Conservation (phyloP, 2,797 vertebrate genomes). For the Myotis vivesi region DNA sequence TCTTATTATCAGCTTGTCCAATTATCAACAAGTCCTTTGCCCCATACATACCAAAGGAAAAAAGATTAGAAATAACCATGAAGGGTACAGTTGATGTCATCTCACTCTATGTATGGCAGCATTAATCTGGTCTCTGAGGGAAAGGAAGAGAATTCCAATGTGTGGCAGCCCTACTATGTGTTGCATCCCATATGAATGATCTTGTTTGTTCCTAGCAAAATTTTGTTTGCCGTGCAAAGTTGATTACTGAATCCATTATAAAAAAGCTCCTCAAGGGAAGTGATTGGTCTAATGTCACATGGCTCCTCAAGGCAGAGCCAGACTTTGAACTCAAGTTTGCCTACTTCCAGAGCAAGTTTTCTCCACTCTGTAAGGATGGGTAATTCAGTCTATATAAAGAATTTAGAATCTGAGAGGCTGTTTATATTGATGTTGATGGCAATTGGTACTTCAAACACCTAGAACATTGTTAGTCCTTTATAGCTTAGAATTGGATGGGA, state of each 20-base stretch:
- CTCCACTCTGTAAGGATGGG: not conserved
- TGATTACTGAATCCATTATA: not conserved
- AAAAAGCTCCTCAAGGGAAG: not conserved
- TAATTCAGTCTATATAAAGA: not conserved
- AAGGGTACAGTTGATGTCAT: not conserved
- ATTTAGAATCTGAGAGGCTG: not conserved
- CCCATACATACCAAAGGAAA: not conserved
- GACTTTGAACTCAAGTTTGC: not conserved
- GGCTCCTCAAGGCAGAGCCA: not conserved
- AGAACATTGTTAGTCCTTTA: not conserved
- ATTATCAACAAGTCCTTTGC: not conserved
- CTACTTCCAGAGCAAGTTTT: not conserved
- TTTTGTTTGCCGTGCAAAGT: not conserved
- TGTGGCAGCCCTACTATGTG: fast-evolving
- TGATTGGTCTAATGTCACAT: not conserved
- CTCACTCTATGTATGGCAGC: not conserved
- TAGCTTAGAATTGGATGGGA: not conserved
- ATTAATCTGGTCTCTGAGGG: not conserved
- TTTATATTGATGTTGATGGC: not conserved
- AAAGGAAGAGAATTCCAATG: not conserved
- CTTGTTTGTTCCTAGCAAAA: not conserved
- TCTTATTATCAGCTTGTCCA: not conserved
- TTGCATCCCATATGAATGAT: not conserved
- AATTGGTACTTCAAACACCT: not conserved
- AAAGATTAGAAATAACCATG: not conserved